Evolutionary conservation across 2,113 vertebrate species (phyloP), one percentile per base, ranked within the genome.

Genomic region (Nettapus auritus): DNA sequence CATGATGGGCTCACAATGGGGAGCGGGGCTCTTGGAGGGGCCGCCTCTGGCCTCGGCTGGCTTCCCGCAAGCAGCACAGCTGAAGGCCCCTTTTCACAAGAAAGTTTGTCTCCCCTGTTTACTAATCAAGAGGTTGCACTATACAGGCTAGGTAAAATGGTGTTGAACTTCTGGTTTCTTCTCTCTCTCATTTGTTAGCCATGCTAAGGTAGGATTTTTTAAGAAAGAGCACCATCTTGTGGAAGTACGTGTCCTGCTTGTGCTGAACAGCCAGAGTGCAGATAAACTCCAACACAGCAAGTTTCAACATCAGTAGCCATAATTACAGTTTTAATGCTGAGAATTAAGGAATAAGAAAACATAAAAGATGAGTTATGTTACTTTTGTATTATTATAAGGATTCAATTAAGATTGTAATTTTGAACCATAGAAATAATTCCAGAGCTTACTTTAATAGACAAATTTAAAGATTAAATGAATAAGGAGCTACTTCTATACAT

Each of bases 221-320:
- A 96, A 68, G 91, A 59, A 91, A 83, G 88, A 96, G 95, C 97
- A 74, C 98, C 98, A 97, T 84, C 97, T 97, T 84, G 98, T 98
- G 98, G 98, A 62, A 11, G 1, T 26, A 55, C 1, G 0, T 55
- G 63, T 40, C 40, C 31, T 28, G 64, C 12, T 66, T 25, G 34
- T 34, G 44, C 78, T 18, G 62, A 62, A 1, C 40, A 34, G 21
- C n/a, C 69, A n/a, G 66, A 60, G 42, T 7, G 28, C 8, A 15
- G 4, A 52, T 68, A 21, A 22, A 50, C 26, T 52, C 29, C 8
- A 16, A 9, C 26, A 2, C 13, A 46, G 67, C 2, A 3, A 64
- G 4, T 62, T 80, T 66, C 71, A 57, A 31, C 36, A 22, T 13
- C 13, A 17, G 23, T 22, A 15, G 8, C 50, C 52, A 14, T 6